phyloP scores from a whole-genome alignment of 2,797 vertebrate species.

The Knipowitschia caucasica region DNA sequence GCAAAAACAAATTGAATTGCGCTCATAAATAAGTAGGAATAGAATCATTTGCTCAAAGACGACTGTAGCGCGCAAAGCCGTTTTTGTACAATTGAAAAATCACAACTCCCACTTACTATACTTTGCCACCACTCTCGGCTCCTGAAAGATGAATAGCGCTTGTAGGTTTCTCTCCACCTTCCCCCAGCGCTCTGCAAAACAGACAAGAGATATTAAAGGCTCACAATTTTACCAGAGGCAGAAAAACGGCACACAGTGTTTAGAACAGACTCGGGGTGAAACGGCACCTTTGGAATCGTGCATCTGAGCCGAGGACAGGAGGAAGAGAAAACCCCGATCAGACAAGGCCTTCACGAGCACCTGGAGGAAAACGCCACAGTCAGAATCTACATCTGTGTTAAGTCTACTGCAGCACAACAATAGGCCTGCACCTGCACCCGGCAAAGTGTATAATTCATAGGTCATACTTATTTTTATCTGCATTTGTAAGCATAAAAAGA shows the following conservation, averaged over 20 bases:
- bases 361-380: constrained; percentile 60
- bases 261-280: constrained; percentile 11
- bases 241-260: constrained; percentile 27
- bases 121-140: constrained; percentile 79
- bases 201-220: constrained; percentile 27
- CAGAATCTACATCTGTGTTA: not conserved
- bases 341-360: constrained; percentile 91
- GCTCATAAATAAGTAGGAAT: no score
- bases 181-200: constrained; percentile 70
- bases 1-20: no score
- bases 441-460: no score
- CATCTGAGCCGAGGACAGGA: constrained; percentile 90
- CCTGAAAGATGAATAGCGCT: constrained; percentile 93
- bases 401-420: no score
- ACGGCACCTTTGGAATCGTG: constrained; percentile 82
- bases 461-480: no score
- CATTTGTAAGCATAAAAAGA: no score
- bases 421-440: no score
- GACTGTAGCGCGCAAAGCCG: no score
- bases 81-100: no score
- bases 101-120: constrained; percentile 64
- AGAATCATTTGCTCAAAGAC: no score
- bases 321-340: constrained; percentile 91
- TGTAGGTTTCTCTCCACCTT: constrained; percentile 78
- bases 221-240: constrained; percentile 24